Evolutionary conservation across 2,888 invertebrate species (phyloP), one percentile per base, ranked within the genome.

Genomic region (Notodromas monacha): DNA sequence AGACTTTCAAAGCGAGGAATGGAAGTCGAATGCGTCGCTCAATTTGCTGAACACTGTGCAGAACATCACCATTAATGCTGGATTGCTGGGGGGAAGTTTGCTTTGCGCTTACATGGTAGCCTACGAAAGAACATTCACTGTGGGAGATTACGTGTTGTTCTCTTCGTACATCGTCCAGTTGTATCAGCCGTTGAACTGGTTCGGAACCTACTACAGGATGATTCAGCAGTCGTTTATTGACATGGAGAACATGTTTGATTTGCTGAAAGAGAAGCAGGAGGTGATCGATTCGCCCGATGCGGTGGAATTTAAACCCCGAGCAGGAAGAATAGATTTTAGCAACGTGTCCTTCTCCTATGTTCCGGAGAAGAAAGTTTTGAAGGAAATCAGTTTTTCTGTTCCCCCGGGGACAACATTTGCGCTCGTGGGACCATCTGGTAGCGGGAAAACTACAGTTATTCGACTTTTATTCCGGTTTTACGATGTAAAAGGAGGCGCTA

Each of bases 221-320:
- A 86, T 92, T 34, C 92, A 92, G 47, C 79, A 76, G 54, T 77
- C 84, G 45, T 92, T 96, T 44, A 67, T 92, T 12, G 92, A 96
- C 45, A 92, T 92, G 92, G 92, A 96, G 51, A 92, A 92, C 49
- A 89, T 96, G 92, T 81, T 92, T 47, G 86, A 89, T 40, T 51
- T 96, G 36, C 56, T 96, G 42, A 61, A 68, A 26, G 76, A 79
- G 43, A 63, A 70, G 28, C 63, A 69, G 31, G 86, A 92, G 55
- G 64, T 89, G 14, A 56, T 63, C 31, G 84, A 92, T 51, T 63
- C 65, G 0, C 62, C 68, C 0, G 67, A 69, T 31, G 79, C 84
- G 5, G 60, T 61, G 1, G 61, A 63, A 0, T 48, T 89, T 29
- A 40, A 56, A 3, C 52, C 73, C 6, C 57, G 61, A 27, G 60